Percentiles rank a stretch among this genome's conserved stretches.
Evolutionary conservation across 2,113 vertebrate genomes (phyloP).

Genomic region (Pimephales promelas): DNA sequence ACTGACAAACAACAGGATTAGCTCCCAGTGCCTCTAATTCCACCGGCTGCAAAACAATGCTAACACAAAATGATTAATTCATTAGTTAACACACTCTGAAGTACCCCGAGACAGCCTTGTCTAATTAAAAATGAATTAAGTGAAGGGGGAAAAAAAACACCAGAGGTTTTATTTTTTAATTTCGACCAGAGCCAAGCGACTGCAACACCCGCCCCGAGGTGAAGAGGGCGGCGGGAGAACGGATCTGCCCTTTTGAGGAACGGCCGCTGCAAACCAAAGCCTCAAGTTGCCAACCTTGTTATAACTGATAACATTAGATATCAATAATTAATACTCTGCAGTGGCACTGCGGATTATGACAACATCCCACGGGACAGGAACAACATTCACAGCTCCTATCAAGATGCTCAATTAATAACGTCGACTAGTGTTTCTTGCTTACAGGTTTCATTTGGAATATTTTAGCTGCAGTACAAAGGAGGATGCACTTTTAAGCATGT

Average conservation of each 20-base stretch:
- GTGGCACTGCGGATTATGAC: conserved; percentile 47
- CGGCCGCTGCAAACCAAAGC: conserved; percentile 28
- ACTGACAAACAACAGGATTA: conserved; percentile 49
- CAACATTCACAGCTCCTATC: background rate
- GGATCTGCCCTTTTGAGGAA: conserved; percentile 7
- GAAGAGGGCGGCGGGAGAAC: background rate
- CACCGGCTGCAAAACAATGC: conserved; percentile 54
- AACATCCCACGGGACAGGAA: conserved; percentile 13
- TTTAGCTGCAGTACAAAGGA: background rate
- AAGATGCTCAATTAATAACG: background rate
- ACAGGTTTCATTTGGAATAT: background rate
- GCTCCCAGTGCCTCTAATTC: conserved; percentile 33
- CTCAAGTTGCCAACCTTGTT: conserved; percentile 41
- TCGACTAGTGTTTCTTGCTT: background rate
- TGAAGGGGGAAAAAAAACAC: background rate
- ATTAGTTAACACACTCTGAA: conserved; percentile 58
- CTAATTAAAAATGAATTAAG: conserved; percentile 64
- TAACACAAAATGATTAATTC: conserved; percentile 59
- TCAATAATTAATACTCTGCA: conserved; percentile 68
- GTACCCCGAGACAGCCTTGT: conserved; percentile 51
- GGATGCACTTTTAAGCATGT: background rate
- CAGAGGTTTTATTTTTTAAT: background rate
- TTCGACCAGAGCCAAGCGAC: background rate
- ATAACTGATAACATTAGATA: conserved; percentile 59
- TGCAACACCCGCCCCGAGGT: background rate